A percentile compares a stretch with the other conserved stretches of the same genome.
phyloP scores from a whole-genome alignment of 37 sponge, comb jelly and placozoan genomes.

The Bolinopsis microptera region DNA sequence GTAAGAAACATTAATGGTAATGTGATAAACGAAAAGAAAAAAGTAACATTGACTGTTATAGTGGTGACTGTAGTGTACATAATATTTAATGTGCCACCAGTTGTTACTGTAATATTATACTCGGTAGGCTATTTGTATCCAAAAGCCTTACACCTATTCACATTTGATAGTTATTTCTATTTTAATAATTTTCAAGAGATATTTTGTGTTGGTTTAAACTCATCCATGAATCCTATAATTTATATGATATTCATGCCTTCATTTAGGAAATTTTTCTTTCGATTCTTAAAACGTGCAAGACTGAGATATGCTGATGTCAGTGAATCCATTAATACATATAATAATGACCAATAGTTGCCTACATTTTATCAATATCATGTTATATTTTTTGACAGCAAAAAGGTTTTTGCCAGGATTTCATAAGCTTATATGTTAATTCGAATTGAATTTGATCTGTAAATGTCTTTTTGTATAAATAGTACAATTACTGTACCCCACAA shows the following conservation, averaged over 20 bases:
- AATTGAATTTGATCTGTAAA: too few relatives aligned
- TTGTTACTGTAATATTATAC: background rate
- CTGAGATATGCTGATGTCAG: background rate
- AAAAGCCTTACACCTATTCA: background rate
- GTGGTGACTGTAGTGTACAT: conserved; percentile 54
- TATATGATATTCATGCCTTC: conserved; percentile 49
- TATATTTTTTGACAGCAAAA: too few relatives aligned
- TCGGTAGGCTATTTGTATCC: conserved; percentile 20
- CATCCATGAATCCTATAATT: conserved; percentile 15
- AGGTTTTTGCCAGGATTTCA: too few relatives aligned
- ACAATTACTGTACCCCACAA: too few relatives aligned
- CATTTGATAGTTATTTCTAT: conserved; percentile 6
- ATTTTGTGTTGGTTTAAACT: conserved; percentile 25
- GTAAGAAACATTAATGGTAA: background rate
- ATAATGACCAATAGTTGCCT: too few relatives aligned
- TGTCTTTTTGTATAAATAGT: too few relatives aligned
- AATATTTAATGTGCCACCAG: conserved; percentile 39
- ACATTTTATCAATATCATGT: too few relatives aligned
- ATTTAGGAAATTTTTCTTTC: background rate
- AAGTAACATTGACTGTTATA: conserved; percentile 23
- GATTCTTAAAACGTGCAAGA: background rate
- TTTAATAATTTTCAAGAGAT: conserved; percentile 50
- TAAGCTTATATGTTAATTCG: too few relatives aligned
- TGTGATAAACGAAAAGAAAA: conserved; percentile 51
- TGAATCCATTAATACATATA: background rate